Evolutionary conservation across 2,797 vertebrate genomes (phyloP), one percentile per base, ranked within the genome.

Genomic region (Periparus ater): DNA sequence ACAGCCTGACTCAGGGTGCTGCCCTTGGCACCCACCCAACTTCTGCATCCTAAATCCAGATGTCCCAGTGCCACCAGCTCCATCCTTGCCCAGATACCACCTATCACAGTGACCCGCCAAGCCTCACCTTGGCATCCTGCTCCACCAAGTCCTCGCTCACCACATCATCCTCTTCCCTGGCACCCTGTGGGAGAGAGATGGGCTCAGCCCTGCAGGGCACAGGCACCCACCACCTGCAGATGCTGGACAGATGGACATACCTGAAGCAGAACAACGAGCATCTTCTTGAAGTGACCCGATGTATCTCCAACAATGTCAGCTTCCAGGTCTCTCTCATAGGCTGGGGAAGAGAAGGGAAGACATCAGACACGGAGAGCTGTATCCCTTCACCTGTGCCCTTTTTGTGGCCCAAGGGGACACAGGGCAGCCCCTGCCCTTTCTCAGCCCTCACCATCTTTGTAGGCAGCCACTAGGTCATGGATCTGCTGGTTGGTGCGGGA

Each of bases 251-350:
- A 80, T 1, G 23, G 83, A 96, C 96, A 74, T 34, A 99, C 99
- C 99, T 99, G 99, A 68, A 99, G 98, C 92, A 99, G 98, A 96
- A 99, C 99, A 23, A 99, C 68, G 0, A 99, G 98, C 99, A 99
- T 99, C 98, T 99, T 99, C 97, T 99, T 99, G 97, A 99, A 99
- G 95, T 99, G 99, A 75, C 99, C 99, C 0, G 99, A 99, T 4
- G 99, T 99, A 88, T 99, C 99, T 12, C 95, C 95, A 10, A 98
- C 89, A 0, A 99, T 18, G 40, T 98, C 99, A 34, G 98, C 98
- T 96, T 99, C 99, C 48, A 99, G 97, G 83, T 99, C 98, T 27
- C 97, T 98, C 68, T 97, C 98, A 2, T 99, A 99, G 29, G 98
- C 99, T 99, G 77, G 68, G 54, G 45, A 66, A 87, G 8, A 87